Percentiles rank a stretch among this genome's conserved stretches.
Evolutionary conservation across 2,888 invertebrate species (phyloP).

Genomic region (Pogonocherus hispidulus): DNA sequence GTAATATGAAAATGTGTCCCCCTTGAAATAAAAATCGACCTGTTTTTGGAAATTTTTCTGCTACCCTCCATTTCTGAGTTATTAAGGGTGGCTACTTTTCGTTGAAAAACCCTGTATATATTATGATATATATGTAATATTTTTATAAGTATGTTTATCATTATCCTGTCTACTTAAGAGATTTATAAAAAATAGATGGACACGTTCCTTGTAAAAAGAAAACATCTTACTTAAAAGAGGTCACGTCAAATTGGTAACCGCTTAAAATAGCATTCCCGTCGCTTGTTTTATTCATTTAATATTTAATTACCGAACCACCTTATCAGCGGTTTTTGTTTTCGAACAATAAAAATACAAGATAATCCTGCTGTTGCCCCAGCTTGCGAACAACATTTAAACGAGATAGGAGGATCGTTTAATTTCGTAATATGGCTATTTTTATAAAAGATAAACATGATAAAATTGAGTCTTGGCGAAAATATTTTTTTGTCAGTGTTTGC

Average conservation of each 20-base stretch:
- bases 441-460: conserved; percentile 6
- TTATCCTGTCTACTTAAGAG: neutral
- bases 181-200: neutral
- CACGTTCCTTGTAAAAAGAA: neutral
- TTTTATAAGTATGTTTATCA: neutral
- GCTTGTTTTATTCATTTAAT: conserved; percentile 11
- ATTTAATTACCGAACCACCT: conserved; percentile 15
- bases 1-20: too few species aligned
- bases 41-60: too few species aligned
- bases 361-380: neutral
- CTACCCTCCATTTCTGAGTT: too few species aligned
- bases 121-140: too few species aligned
- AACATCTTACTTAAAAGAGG: neutral
- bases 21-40: too few species aligned
- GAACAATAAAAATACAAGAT: conserved; percentile 15
- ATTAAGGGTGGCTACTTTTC: too few species aligned
- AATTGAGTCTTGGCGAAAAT: neutral
- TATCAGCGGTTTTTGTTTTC: conserved; percentile 18
- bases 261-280: neutral
- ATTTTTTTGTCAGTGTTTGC: neutral
- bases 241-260: conserved; percentile 6
- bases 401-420: neutral
- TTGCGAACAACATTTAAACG: neutral
- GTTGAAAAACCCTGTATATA: too few species aligned
- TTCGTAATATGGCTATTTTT: neutral